Base-by-base conservation (phyloP, 1,140 invertebrate genomes). In the Pseudoatta argentina region DNA sequence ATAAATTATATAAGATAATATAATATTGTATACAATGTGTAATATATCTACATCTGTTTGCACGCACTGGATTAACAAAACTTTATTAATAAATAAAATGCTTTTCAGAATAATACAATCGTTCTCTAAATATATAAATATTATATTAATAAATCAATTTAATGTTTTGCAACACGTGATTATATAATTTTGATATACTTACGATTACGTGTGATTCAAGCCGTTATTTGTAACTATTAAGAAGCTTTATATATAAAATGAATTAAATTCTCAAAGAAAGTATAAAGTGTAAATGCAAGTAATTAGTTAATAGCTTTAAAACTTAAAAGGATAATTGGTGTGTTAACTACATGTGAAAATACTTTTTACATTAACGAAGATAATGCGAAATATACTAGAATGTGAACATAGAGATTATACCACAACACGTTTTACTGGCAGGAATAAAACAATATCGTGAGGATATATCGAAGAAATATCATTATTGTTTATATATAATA, bases 11-110 rank as follows among this genome's bases (percentile, higher is more conserved):
- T 81, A 83, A 73, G 72, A 53, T 89, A 79, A 72, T 83, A 89
- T 85, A 87, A 71, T 86, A 85, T 81, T 82, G 75, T 88, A 91
- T 72, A 75, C 51, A 83, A 86, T 82, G 87, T 88, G 59, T 89
- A 73, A 89, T 86, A 86, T 86, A 82, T 89, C 63, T 79, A 76
- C 30, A 3, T 76, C 55, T 71, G 69, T 63, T 66, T 59, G 82
- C 75, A 24, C 55, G 27, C 5, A 86, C 24, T 39, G 16, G 6
- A 0, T 24, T 55, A 48, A 75, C 21, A 71, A 8, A 69, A 69
- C 21, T 39, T 39, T 57, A 10, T 71, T 2, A 51, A 61, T 1
- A 73, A 61, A 61, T 21, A 61, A 73, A 59, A 72, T 16, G 10
- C 4, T 63, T 79, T 53, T 55, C 10, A 5, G 12, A 59, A 57